Percentiles rank a stretch among this genome's conserved stretches.
phyloP scores from a whole-genome alignment of 1,140 invertebrate species.

The Zaprionus africanus region DNA sequence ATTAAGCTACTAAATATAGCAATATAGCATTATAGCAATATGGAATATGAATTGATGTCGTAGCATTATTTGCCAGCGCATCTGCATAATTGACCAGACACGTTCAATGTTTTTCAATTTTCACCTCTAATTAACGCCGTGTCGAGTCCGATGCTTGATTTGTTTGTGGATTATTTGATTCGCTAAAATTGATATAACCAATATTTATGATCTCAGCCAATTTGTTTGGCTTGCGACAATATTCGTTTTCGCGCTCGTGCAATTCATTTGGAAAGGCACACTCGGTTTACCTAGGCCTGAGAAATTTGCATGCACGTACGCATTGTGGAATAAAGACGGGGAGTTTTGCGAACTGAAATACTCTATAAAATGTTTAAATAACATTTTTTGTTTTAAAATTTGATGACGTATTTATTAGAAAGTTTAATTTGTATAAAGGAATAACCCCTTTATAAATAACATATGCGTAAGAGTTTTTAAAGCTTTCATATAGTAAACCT shows the following conservation, averaged over 20 bases:
- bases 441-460: no score
- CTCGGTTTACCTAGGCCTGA: background rate
- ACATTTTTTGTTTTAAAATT: background rate
- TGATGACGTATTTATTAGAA: no score
- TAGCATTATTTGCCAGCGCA: constrained; percentile 60
- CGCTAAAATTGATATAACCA: constrained; percentile 57
- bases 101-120: constrained; percentile 77
- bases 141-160: constrained; percentile 22
- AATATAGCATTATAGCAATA: constrained; percentile 3
- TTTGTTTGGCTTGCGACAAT: constrained; percentile 27
- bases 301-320: constrained; percentile 9
- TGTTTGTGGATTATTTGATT: constrained; percentile 59
- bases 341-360: background rate
- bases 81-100: constrained; percentile 74
- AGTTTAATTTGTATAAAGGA: no score
- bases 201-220: constrained; percentile 61
- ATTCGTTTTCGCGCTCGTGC: constrained; percentile 3
- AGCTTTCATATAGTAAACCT: no score
- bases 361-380: background rate
- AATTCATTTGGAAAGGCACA: background rate
- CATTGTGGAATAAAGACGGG: no score
- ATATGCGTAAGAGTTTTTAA: no score
- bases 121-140: constrained; percentile 73
- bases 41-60: constrained; percentile 14
- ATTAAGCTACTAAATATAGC: constrained; percentile 67